Percentiles rank a stretch among this genome's conserved stretches.
Evolutionary conservation across 2,888 invertebrate genomes (phyloP).

Genomic region (Aproaerema taeniolella): DNA sequence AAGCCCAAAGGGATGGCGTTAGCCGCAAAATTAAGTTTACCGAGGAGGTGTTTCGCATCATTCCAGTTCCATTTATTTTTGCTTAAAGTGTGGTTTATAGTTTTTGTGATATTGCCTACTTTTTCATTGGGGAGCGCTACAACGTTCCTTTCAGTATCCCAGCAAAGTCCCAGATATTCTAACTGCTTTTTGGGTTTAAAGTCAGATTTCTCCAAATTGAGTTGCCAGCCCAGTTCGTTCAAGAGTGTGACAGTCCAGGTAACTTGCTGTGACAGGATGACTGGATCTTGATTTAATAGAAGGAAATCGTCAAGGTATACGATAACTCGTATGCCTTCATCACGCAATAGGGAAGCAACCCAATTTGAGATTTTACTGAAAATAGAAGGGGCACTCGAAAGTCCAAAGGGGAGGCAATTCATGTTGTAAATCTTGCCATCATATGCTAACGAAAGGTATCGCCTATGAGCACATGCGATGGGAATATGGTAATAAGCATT

Average conservation of each 20-base stretch:
- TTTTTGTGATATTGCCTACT: neutral
- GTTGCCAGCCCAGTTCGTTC: neutral
- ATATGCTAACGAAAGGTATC: neutral
- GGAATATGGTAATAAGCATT: slow-evolving; percentile 2
- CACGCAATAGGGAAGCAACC: neutral
- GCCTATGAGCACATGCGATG: neutral
- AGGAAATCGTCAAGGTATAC: slow-evolving; percentile 3
- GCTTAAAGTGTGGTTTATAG: neutral
- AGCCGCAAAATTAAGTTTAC: neutral
- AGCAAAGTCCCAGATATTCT: neutral
- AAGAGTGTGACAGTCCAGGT: neutral
- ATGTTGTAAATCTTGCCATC: neutral
- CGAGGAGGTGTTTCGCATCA: neutral
- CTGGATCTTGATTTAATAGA: neutral
- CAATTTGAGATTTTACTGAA: slow-evolving; percentile 1
- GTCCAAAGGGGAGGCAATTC: slow-evolving; percentile 1
- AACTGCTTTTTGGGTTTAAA: neutral
- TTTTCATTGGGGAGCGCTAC: neutral
- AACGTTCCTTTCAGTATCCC: neutral
- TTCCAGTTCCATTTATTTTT: slow-evolving; percentile 6
- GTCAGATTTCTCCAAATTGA: neutral
- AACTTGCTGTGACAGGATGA: neutral
- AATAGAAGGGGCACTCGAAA: slow-evolving; percentile 1
- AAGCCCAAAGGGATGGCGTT: neutral
- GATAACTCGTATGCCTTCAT: neutral